Evolutionary conservation across 2,888 invertebrate genomes (phyloP).

Genomic region (Heliothis peltigera): DNA sequence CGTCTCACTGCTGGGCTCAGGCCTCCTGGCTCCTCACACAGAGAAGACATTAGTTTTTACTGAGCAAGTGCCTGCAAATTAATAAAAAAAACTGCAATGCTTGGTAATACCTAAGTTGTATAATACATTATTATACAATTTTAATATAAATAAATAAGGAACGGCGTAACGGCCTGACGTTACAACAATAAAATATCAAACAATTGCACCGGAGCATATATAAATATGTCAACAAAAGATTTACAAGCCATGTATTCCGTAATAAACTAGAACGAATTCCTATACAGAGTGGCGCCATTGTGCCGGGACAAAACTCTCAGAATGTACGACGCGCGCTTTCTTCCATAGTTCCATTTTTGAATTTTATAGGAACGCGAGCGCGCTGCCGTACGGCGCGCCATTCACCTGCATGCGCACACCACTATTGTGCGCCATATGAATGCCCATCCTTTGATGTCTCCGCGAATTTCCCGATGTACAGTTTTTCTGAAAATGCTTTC

Average conservation of each 20-base stretch:
- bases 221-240: conserved; percentile 60
- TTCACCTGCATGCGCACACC: conserved; percentile 64
- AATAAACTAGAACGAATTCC: conserved; percentile 72
- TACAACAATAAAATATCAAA: conserved; percentile 53
- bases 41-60: no score
- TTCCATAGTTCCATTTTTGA: conserved; percentile 73
- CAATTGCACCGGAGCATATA: conserved; percentile 52
- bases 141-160: not conserved
- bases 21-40: no score
- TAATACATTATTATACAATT: no score
- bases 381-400: conserved; percentile 54
- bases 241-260: conserved; percentile 60
- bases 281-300: conserved; percentile 67
- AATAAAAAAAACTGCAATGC: no score
- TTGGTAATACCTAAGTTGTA: no score
- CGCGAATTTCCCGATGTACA: conserved; percentile 62
- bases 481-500: conserved; percentile 40
- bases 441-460: conserved; percentile 66
- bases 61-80: no score
- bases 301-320: conserved; percentile 68
- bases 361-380: conserved; percentile 69
- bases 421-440: conserved; percentile 69
- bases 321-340: conserved; percentile 70
- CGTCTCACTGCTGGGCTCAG: no score
- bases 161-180: not conserved